Conservation (phyloP, 2,888 invertebrate genomes). For the Latheticus oryzae region DNA sequence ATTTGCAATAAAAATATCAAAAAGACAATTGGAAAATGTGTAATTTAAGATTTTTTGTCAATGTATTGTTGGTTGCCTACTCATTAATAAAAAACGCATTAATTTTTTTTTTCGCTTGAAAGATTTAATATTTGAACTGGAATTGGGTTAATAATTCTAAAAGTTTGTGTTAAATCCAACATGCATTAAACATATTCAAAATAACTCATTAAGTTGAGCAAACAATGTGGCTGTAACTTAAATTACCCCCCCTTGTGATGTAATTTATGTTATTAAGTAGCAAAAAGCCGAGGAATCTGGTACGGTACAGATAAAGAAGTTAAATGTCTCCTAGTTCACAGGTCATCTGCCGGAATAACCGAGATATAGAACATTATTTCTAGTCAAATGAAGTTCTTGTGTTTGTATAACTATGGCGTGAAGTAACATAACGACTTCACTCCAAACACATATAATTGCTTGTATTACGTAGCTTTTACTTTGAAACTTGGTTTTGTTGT, state of each 20-base stretch:
- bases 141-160: no score
- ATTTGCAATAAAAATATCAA: no score
- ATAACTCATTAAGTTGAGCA: constrained; percentile 48
- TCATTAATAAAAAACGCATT: no score
- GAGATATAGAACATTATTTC: constrained; percentile 35
- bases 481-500: constrained; percentile 19
- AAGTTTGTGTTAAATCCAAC: constrained; percentile 9
- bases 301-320: constrained; percentile 56
- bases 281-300: constrained; percentile 56
- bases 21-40: no score
- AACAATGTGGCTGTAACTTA: constrained; percentile 50
- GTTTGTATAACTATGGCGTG: constrained; percentile 21
- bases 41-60: no score
- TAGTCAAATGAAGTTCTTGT: constrained; percentile 38
- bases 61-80: no score
- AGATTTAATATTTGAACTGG: no score
- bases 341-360: constrained; percentile 46
- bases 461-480: constrained; percentile 37
- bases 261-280: constrained; percentile 58
- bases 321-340: constrained; percentile 53
- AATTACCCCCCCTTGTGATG: constrained; percentile 52
- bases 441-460: constrained; percentile 35
- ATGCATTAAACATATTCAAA: constrained; percentile 29
- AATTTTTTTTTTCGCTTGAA: no score
- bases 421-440: constrained; percentile 28